These are phyloP conservation scores for Empis stercorea DNA, from an alignment of 2,888 invertebrate species.

Conservation along the genomic window DNA sequence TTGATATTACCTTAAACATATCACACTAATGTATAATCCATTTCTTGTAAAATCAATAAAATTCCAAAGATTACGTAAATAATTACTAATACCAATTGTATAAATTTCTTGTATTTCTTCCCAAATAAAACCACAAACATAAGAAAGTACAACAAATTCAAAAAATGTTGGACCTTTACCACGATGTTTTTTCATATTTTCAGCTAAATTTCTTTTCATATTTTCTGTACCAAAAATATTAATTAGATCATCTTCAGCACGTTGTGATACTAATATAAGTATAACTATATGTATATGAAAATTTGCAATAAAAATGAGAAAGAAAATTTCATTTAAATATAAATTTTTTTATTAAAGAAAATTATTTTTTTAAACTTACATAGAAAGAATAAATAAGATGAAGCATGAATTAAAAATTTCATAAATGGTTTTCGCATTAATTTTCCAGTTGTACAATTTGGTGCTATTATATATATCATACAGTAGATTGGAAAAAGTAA, in stretches of 20 bases:
- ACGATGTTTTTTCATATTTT: constrained; percentile 56
- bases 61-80: constrained; percentile 91
- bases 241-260: constrained; percentile 66
- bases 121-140: constrained; percentile 81
- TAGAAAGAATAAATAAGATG: constrained; percentile 86
- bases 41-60: constrained; percentile 90
- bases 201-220: constrained; percentile 48
- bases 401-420: constrained; percentile 90
- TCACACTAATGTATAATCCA: constrained; percentile 65
- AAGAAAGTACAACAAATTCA: constrained; percentile 70
- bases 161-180: constrained; percentile 76
- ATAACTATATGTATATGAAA: constrained; percentile 46
- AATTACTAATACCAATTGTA: constrained; percentile 72
- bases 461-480: constrained; percentile 69
- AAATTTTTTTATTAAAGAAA: neutral
- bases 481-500: constrained; percentile 81
- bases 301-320: neutral
- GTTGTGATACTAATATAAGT: constrained; percentile 81
- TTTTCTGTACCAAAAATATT: constrained; percentile 58
- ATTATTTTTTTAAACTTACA: constrained; percentile 56
- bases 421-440: constrained; percentile 89
- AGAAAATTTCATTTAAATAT: no score
- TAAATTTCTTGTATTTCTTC: constrained; percentile 87
- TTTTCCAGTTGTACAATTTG: constrained; percentile 64
- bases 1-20: constrained; percentile 42